phyloP scores from a whole-genome alignment of 2,113 vertebrate genomes.

The Piprites chloris region DNA sequence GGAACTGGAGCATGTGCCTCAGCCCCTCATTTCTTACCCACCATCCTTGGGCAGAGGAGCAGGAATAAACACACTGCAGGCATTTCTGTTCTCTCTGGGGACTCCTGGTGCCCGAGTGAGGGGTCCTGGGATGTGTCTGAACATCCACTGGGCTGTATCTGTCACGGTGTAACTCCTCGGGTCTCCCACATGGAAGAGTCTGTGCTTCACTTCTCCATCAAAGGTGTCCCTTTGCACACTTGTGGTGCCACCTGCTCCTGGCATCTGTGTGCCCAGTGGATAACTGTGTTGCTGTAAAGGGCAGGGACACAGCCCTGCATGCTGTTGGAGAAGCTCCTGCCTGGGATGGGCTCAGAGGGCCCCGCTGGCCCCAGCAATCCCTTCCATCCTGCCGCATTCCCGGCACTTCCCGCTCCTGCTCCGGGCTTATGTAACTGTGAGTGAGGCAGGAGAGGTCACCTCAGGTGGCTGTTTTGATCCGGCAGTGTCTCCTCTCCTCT shows the following conservation, averaged over 20 bases:
- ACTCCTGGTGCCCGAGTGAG: neutral
- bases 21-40: neutral
- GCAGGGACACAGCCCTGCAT: neutral
- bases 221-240: fast-evolving
- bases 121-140: neutral
- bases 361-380: neutral
- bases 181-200: neutral
- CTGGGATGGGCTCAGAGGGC: neutral
- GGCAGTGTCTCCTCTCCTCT: slow-evolving; percentile 20
- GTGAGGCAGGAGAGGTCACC: slow-evolving; percentile 42
- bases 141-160: neutral
- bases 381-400: neutral
- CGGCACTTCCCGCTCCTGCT: neutral
- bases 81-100: neutral
- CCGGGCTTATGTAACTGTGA: neutral
- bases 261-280: neutral
- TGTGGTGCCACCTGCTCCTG: neutral
- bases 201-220: neutral
- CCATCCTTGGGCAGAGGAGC: neutral
- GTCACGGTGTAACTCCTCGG: neutral
- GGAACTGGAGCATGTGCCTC: neutral
- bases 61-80: neutral
- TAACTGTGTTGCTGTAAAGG: neutral
- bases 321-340: neutral
- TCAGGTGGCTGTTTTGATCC: slow-evolving; percentile 47